Percentiles rank a stretch among this genome's conserved stretches.
These are phyloP conservation scores for Otus scops DNA, from an alignment of 2,797 vertebrate species.

Conservation along the genomic window DNA sequence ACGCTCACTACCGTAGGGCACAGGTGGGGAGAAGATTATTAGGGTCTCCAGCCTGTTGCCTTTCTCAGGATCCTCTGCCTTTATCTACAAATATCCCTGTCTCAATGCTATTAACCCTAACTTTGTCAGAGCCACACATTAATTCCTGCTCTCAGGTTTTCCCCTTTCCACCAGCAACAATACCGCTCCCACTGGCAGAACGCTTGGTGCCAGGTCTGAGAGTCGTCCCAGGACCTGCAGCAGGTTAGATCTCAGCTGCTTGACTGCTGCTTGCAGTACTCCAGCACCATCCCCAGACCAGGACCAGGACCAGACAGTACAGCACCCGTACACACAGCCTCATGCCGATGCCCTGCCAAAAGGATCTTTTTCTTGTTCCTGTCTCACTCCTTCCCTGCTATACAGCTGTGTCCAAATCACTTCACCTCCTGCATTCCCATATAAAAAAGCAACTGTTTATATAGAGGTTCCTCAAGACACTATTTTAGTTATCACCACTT, in stretches of 20 bases:
- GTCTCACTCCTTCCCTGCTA: not conserved
- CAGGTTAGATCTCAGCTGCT: not conserved
- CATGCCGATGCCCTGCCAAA: not conserved
- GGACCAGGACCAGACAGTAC: accelerated
- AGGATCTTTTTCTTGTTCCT: not conserved
- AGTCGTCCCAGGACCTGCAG: not conserved
- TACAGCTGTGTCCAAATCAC: not conserved
- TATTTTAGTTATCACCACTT: not conserved
- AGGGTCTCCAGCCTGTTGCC: not conserved
- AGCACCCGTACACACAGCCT: not conserved
- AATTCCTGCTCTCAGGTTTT: not conserved
- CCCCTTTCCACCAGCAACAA: not conserved
- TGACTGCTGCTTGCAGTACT: not conserved
- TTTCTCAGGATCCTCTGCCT: not conserved
- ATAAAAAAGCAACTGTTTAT: not conserved
- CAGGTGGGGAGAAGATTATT: not conserved
- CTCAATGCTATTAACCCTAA: not conserved
- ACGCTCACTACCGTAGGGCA: accelerated
- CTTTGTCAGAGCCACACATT: not conserved
- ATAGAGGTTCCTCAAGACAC: not conserved
- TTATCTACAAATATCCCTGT: not conserved
- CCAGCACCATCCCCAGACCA: not conserved
- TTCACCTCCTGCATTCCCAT: not conserved
- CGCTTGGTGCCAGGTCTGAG: not conserved
- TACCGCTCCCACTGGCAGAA: not conserved